phyloP scores from a whole-genome alignment of 1,140 invertebrate species.

The Condylostylus longicornis region DNA sequence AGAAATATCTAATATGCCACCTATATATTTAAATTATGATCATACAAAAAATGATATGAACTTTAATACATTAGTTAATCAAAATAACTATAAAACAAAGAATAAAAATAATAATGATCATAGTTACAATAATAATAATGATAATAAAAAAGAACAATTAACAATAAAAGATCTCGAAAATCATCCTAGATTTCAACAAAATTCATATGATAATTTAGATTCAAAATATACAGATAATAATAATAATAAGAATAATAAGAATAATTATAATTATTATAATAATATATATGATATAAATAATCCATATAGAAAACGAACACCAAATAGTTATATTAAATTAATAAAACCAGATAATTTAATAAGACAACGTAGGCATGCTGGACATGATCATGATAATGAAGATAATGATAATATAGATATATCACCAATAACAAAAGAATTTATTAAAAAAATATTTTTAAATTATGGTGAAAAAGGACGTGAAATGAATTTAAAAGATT shows the following conservation, averaged over 20 bases:
- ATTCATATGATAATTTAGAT: background rate
- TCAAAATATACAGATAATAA: background rate
- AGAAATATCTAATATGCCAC: no score
- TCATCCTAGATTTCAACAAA: no score
- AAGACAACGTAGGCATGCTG: constrained; percentile 17
- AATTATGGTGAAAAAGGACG: constrained; percentile 40
- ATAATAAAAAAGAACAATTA: background rate
- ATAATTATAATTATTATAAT: constrained; percentile 1
- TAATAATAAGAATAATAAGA: constrained; percentile 1
- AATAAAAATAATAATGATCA: background rate
- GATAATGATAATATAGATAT: constrained; percentile 5
- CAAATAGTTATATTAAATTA: constrained; percentile 11
- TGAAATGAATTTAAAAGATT: constrained; percentile 45
- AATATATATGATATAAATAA: constrained; percentile 20
- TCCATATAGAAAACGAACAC: constrained; percentile 9
- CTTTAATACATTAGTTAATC: constrained; percentile 10
- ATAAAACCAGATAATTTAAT: no score
- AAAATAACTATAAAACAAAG: constrained; percentile 14
- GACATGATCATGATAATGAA: constrained; percentile 13
- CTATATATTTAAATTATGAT: no score
- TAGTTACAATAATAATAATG: background rate
- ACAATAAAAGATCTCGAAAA: no score
- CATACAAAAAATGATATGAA: constrained; percentile 28
- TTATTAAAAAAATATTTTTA: constrained; percentile 36
- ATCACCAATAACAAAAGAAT: constrained; percentile 23